Conservation (phyloP, 2,113 vertebrate genomes). For the Gasterosteus aculeatus region DNA sequence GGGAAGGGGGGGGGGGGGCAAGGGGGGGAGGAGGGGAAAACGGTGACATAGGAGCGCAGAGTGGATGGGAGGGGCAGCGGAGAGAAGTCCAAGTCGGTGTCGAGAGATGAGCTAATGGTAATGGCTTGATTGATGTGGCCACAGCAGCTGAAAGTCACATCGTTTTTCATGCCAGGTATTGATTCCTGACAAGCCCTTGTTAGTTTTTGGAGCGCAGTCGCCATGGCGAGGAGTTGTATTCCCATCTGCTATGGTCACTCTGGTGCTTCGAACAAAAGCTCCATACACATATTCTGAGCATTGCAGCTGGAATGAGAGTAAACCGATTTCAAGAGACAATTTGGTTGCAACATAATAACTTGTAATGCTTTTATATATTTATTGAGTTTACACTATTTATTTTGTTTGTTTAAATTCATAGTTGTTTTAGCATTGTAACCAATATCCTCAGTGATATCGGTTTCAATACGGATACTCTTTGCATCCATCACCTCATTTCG, state of each 20-base stretch:
- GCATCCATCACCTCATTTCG: neutral
- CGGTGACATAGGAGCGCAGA: conserved; percentile 35
- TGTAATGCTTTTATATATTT: neutral
- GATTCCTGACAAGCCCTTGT: conserved; percentile 72
- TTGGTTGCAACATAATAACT: neutral
- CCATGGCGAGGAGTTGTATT: conserved; percentile 33
- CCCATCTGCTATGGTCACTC: conserved; percentile 35
- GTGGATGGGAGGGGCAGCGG: conserved; percentile 32
- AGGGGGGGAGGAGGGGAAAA: conserved; percentile 12
- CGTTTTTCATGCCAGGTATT: conserved; percentile 73
- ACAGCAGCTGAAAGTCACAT: conserved; percentile 70
- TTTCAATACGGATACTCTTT: neutral
- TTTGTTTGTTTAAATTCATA: neutral
- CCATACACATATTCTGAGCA: conserved; percentile 5
- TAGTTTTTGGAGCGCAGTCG: conserved; percentile 47
- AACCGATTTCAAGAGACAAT: conserved; percentile 4
- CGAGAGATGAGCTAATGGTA: conserved; percentile 75
- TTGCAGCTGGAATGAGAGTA: conserved; percentile 5
- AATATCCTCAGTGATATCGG: neutral
- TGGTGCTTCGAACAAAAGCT: conserved; percentile 43
- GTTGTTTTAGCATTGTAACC: neutral
- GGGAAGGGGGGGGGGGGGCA: neutral
- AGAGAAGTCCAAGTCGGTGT: conserved; percentile 52
- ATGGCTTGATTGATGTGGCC: conserved; percentile 73
- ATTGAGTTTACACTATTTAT: neutral